phyloP scores from a whole-genome alignment of 1,140 invertebrate species.

The Lordiphosa stackelbergi region DNA sequence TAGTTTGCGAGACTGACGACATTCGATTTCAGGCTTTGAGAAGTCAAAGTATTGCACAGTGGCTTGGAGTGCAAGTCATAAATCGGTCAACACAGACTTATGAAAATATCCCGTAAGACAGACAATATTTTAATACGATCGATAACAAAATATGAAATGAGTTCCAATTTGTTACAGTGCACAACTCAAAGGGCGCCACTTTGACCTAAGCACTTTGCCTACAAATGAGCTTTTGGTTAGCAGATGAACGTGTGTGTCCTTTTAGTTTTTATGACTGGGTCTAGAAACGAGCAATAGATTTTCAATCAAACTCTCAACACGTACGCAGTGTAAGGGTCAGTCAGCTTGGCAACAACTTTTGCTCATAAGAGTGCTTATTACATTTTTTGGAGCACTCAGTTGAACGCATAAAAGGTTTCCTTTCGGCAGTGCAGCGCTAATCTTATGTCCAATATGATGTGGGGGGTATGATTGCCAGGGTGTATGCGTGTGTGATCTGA shows the following conservation, averaged over 20 bases:
- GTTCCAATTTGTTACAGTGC: constrained; percentile 11
- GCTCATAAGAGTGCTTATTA: constrained; percentile 59
- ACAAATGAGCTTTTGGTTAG: constrained; percentile 41
- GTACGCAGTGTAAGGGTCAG: constrained; percentile 28
- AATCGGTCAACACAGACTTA: no score
- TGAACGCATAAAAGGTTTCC: constrained; percentile 21
- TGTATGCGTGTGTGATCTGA: not conserved
- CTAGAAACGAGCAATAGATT: constrained; percentile 26
- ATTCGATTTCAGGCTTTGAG: no score
- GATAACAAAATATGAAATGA: no score
- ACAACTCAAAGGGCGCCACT: constrained; percentile 25
- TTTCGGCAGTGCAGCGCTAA: constrained; percentile 22
- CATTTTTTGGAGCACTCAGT: constrained; percentile 3
- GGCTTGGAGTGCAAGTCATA: no score
- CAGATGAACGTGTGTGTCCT: constrained; percentile 20
- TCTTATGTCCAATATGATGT: constrained; percentile 18
- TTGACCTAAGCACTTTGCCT: constrained; percentile 53
- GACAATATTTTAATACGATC: no score
- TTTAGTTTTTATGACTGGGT: constrained; percentile 51
- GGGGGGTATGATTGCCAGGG: not conserved
- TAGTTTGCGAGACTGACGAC: no score
- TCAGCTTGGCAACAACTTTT: constrained; percentile 27
- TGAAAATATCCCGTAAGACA: no score
- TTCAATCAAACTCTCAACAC: constrained; percentile 51
- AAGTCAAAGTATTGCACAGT: no score